These are phyloP conservation scores for Clanis bilineata DNA, from an alignment of 2,888 invertebrate genomes.

Conservation along the genomic window DNA sequence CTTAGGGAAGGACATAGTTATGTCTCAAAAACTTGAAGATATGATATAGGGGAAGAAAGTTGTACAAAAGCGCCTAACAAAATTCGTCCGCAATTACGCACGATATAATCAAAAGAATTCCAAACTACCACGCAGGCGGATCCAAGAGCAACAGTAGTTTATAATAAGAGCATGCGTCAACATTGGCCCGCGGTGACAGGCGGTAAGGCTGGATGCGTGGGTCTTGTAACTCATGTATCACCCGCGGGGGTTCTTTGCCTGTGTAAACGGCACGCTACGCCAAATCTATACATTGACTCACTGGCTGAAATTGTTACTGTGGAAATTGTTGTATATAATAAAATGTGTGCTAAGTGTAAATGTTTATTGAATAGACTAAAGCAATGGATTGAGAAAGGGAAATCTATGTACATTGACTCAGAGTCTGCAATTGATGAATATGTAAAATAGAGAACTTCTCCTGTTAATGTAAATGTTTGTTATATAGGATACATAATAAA, in stretches of 20 bases:
- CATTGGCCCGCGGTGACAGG: not conserved
- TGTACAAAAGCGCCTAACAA: too few relatives aligned
- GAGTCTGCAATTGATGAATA: constrained; percentile 1
- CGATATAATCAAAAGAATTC: not conserved
- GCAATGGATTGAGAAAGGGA: too few relatives aligned
- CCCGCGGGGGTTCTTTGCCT: not conserved
- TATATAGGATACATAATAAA: not conserved
- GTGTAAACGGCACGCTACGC: constrained; percentile 7
- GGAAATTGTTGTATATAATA: too few relatives aligned
- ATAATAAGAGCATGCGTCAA: not conserved
- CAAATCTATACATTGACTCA: not conserved
- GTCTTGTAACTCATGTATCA: not conserved
- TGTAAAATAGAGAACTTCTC: not conserved
- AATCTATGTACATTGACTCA: too few relatives aligned
- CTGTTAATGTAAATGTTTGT: not conserved
- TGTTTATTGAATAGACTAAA: too few relatives aligned
- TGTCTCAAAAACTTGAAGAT: too few relatives aligned
- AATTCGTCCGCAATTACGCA: too few relatives aligned
- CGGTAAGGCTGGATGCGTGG: not conserved
- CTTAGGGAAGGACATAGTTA: too few relatives aligned
- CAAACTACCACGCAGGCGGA: not conserved
- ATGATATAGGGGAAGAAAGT: too few relatives aligned
- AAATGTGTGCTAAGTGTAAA: too few relatives aligned
- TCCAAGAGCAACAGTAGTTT: not conserved
- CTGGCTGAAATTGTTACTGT: too few relatives aligned